Conservation (phyloP, 2,113 vertebrate genomes). For the Anseranas semipalmata region DNA sequence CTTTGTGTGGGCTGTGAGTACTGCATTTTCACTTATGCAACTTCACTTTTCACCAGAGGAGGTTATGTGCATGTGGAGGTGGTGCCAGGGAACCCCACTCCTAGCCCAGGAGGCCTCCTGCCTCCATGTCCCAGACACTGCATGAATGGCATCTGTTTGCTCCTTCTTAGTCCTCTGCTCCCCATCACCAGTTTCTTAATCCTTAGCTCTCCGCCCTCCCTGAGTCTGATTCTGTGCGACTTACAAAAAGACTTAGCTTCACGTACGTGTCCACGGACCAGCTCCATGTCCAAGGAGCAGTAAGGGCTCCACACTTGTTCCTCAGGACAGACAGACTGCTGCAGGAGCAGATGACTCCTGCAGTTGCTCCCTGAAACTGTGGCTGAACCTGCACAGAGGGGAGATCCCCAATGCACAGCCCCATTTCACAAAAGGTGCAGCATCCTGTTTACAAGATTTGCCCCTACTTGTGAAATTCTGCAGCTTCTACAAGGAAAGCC, state of each 20-base stretch:
- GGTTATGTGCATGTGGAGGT: not conserved
- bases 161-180: not conserved
- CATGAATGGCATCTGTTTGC: fast-evolving
- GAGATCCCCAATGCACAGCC: fast-evolving
- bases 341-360: not conserved
- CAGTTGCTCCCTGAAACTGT: not conserved
- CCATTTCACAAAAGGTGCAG: fast-evolving
- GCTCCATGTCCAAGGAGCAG: not conserved
- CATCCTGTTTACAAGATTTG: not conserved
- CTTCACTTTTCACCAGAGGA: not conserved
- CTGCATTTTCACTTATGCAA: fast-evolving
- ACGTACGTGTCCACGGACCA: too few species aligned
- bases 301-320: not conserved
- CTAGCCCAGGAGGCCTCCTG: not conserved
- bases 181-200: not conserved
- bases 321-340: not conserved
- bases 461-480: not conserved
- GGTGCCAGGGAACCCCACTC: not conserved
- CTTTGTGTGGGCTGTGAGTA: not conserved
- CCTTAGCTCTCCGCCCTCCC: not conserved
- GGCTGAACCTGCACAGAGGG: fast-evolving
- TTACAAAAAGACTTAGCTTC: fast-evolving
- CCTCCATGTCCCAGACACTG: not conserved
- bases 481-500: not conserved
- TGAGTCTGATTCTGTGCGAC: fast-evolving